phyloP scores from a whole-genome alignment of 2,113 vertebrate genomes.

The Sminthopsis crassicaudata region DNA sequence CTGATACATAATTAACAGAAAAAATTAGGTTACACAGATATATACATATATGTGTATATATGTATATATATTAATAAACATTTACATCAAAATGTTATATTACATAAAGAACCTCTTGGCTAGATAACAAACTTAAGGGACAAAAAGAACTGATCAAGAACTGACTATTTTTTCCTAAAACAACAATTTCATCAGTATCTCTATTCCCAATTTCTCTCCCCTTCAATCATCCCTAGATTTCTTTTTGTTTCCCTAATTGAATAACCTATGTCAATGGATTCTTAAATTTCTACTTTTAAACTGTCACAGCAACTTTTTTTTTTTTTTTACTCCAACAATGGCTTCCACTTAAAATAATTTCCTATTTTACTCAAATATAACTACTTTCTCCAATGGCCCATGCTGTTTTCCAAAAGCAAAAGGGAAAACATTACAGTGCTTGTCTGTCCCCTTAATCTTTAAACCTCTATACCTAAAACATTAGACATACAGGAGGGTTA shows the following conservation, averaged over 20 bases:
- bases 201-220: not conserved
- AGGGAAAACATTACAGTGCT: not conserved
- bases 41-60: not conserved
- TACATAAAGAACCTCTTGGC: not conserved
- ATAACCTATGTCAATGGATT: not conserved
- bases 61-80: not conserved
- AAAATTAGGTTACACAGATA: conserved; percentile 28
- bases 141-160: not conserved
- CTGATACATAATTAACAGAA: conserved; percentile 80
- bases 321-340: not conserved
- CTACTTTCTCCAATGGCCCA: conserved; percentile 6
- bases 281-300: not conserved
- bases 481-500: not conserved
- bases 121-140: not conserved
- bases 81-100: not conserved
- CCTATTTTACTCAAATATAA: not conserved
- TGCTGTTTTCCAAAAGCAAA: not conserved
- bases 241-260: not conserved
- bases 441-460: not conserved
- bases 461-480: not conserved
- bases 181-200: not conserved
- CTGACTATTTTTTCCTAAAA: not conserved
- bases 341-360: not conserved
- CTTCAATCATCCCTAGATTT: not conserved
- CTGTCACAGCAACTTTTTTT: not conserved